phyloP scores from a whole-genome alignment of 2,797 vertebrate species.

The Phataginus tetradactyla region DNA sequence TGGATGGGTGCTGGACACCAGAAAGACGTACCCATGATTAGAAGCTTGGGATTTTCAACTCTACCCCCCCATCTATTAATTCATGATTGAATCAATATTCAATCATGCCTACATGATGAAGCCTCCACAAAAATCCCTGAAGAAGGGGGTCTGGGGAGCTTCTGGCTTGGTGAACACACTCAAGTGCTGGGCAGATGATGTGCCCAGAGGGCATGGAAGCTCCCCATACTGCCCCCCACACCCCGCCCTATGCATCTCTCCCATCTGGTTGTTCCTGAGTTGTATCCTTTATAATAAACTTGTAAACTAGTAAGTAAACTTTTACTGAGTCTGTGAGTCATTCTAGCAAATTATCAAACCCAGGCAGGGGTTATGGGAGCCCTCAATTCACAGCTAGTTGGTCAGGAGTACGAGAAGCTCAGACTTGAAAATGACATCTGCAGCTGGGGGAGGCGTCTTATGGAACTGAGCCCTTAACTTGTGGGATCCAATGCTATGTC shows the following conservation, averaged over 20 bases:
- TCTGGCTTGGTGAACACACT: background rate
- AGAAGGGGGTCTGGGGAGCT: background rate
- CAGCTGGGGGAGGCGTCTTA: background rate
- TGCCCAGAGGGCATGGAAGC: background rate
- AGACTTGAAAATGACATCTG: background rate
- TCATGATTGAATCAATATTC: background rate
- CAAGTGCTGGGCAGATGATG: background rate
- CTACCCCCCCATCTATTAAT: no score
- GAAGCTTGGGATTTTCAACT: background rate
- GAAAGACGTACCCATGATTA: background rate
- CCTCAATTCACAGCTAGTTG: background rate
- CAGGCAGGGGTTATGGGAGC: background rate
- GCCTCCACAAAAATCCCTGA: background rate
- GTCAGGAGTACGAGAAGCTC: background rate
- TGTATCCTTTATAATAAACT: background rate
- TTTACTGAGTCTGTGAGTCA: background rate
- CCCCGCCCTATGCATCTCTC: background rate
- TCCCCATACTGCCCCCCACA: rapidly evolving
- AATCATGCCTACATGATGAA: background rate
- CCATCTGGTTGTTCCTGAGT: background rate
- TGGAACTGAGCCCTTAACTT: background rate
- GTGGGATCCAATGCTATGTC: no score
- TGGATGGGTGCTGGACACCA: background rate
- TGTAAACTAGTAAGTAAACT: background rate
- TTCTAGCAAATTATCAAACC: background rate